Conservation (phyloP, 2,113 vertebrate genomes). For the Datnioides undecimradiatus region DNA sequence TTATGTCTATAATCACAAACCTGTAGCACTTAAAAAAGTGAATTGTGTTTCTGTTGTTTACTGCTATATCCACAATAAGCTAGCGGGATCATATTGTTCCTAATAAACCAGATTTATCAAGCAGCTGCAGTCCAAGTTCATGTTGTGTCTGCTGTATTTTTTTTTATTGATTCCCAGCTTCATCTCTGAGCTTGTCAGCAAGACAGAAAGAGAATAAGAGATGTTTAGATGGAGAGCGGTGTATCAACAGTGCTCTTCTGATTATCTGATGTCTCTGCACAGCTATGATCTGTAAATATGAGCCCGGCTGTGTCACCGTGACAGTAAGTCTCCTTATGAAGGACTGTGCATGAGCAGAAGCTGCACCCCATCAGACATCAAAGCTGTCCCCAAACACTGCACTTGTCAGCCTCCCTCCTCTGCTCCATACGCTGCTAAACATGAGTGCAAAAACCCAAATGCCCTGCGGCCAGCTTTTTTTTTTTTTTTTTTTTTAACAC, state of each 20-base stretch:
- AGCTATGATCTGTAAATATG: constrained; percentile 14
- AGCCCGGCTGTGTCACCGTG: constrained; percentile 33
- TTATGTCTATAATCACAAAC: constrained; percentile 79
- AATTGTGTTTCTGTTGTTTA: constrained; percentile 81
- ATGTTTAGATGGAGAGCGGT: constrained; percentile 26
- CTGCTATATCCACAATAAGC: constrained; percentile 83
- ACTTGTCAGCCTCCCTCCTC: constrained; percentile 75
- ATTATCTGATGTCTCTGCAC: constrained; percentile 47
- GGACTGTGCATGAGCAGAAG: constrained; percentile 49
- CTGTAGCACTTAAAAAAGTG: constrained; percentile 83
- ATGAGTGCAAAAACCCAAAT: constrained; percentile 67
- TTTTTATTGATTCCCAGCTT: constrained; percentile 44
- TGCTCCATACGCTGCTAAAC: constrained; percentile 70
- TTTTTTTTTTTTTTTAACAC: constrained; percentile 46
- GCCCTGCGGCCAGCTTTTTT: constrained; percentile 76
- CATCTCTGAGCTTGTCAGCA: not conserved
- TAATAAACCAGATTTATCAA: constrained; percentile 82
- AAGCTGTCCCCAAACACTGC: constrained; percentile 82
- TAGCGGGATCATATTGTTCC: constrained; percentile 80
- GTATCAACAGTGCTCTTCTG: constrained; percentile 29
- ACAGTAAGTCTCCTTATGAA: constrained; percentile 57
- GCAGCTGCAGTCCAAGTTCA: constrained; percentile 53
- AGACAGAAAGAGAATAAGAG: constrained; percentile 46
- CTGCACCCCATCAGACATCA: constrained; percentile 79
- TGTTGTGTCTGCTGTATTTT: constrained; percentile 29